Conservation (phyloP, 2,797 vertebrate species). For the Setipinna tenuifilis region DNA sequence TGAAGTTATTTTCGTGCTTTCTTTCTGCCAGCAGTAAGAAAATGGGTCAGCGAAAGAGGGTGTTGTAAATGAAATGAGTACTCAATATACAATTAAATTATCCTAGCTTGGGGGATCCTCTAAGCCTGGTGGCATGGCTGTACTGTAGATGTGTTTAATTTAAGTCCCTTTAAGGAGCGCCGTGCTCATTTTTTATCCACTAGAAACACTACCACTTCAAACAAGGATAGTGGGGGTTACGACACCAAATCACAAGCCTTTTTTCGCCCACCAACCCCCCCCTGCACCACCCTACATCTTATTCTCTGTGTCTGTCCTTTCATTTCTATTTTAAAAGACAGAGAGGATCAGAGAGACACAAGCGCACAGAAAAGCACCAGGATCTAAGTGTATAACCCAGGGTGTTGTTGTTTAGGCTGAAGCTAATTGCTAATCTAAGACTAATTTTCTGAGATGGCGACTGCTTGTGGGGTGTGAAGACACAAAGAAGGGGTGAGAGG, state of each 20-base stretch:
- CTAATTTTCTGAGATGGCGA: conserved; percentile 14
- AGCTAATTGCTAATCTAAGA: conserved; percentile 46
- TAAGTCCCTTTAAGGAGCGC: conserved; percentile 31
- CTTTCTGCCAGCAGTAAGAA: conserved; percentile 31
- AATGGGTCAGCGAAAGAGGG: conserved; percentile 53
- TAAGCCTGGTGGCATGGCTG: conserved; percentile 51
- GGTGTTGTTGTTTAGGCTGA: not conserved
- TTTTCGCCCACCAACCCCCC: conserved; percentile 47
- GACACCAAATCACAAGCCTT: not conserved
- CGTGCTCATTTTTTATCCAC: conserved; percentile 22
- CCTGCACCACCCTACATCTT: conserved; percentile 54
- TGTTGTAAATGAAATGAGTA: conserved; percentile 61
- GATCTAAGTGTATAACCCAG: not conserved
- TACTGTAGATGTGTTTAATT: conserved; percentile 34
- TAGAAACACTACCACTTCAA: conserved; percentile 14
- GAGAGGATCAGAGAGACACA: conserved; percentile 48
- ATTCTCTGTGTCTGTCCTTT: not conserved
- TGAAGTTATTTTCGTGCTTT: not conserved
- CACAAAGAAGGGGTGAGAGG: not conserved
- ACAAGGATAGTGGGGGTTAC: not conserved
- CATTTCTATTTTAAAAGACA: conserved; percentile 45
- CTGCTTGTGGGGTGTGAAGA: conserved; percentile 1
- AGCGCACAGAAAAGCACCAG: conserved; percentile 35
- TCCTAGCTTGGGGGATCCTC: conserved; percentile 55
- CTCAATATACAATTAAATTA: conserved; percentile 62